Conservation (phyloP, 2,113 vertebrate genomes). For the Dicentrarchus labrax region DNA sequence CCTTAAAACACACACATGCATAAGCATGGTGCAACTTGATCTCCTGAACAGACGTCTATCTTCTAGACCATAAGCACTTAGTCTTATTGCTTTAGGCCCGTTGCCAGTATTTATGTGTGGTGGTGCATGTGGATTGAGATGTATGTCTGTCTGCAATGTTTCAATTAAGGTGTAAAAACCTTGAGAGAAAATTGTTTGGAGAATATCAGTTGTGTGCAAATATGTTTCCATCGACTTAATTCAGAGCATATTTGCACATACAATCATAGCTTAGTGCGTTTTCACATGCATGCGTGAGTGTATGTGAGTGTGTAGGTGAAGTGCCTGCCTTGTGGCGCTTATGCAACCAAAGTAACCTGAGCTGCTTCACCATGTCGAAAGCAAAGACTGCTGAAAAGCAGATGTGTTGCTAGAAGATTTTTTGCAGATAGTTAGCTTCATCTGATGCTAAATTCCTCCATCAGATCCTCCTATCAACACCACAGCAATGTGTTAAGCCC, state of each 20-base stretch:
- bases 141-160: neutral
- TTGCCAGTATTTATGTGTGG: conserved; percentile 49
- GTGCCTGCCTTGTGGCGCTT: conserved; percentile 31
- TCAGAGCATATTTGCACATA: conserved; percentile 27
- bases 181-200: neutral
- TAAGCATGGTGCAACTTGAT: conserved; percentile 40
- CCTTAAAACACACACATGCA: conserved; percentile 1
- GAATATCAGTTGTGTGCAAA: conserved; percentile 1
- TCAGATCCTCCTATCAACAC: conserved; percentile 11
- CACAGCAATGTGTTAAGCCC: neutral
- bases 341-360: conserved; percentile 62
- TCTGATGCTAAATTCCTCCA: conserved; percentile 1
- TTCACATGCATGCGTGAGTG: neutral
- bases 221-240: conserved; percentile 14
- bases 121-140: neutral
- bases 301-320: conserved; percentile 4
- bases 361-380: conserved; percentile 29
- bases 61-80: conserved; percentile 26
- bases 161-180: conserved; percentile 14
- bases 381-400: conserved; percentile 16
- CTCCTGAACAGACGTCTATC: conserved; percentile 33
- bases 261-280: conserved; percentile 21
- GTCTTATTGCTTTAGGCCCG: conserved; percentile 45
- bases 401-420: conserved; percentile 28
- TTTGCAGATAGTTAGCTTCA: neutral